Conservation (phyloP, 2,888 invertebrate species). For the Bibio marci region DNA sequence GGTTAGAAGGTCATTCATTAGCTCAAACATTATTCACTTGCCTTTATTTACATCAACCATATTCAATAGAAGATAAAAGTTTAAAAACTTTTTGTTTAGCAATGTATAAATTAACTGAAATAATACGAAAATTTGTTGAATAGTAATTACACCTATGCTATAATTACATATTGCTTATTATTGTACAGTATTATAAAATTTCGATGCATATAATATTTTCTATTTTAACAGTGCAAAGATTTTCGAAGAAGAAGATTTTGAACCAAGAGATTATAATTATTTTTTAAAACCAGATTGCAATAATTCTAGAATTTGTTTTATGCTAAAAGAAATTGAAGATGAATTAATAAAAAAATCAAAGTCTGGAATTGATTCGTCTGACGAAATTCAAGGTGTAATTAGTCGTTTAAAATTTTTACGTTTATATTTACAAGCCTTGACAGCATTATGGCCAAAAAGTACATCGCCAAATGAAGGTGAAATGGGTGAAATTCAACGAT, state of each 20-base stretch:
- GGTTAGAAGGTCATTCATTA: constrained; percentile 92
- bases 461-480: constrained; percentile 33
- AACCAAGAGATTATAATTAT: constrained; percentile 82
- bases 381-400: constrained; percentile 46
- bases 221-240: constrained; percentile 49
- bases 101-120: constrained; percentile 74
- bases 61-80: constrained; percentile 62
- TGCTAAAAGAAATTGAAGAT: constrained; percentile 83
- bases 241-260: constrained; percentile 93
- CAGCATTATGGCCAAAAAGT: constrained; percentile 32
- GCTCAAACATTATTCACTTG: constrained; percentile 97
- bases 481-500: constrained; percentile 57
- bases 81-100: constrained; percentile 75
- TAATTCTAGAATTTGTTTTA: constrained; percentile 60
- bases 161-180: not conserved
- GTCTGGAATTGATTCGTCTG: constrained; percentile 2
- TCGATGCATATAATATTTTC: constrained; percentile 1
- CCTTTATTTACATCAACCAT: constrained; percentile 83
- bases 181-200: constrained; percentile 1
- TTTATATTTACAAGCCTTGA: constrained; percentile 65
- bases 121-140: constrained; percentile 75
- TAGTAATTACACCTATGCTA: constrained; percentile 35
- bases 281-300: constrained; percentile 53
- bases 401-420: constrained; percentile 74
- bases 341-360: constrained; percentile 56